Evolutionary conservation across 2,888 invertebrate species (phyloP).

Genomic region (Plebejus anna): DNA sequence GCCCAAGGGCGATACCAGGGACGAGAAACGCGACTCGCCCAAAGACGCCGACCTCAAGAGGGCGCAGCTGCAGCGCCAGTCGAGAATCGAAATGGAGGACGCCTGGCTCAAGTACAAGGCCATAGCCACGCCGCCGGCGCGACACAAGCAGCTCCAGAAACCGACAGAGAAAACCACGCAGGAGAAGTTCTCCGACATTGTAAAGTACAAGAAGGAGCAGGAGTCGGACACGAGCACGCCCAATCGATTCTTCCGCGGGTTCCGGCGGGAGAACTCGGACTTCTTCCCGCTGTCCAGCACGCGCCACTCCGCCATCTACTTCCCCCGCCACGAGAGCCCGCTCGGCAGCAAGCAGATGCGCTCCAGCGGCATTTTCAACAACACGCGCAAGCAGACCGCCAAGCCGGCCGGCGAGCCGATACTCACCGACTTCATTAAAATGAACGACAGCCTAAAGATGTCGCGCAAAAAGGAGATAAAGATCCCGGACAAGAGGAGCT

Average conservation of each 20-base stretch:
- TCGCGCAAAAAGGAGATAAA: slow-evolving; percentile 62
- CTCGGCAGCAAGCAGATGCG: slow-evolving; percentile 75
- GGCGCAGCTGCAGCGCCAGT: slow-evolving; percentile 66
- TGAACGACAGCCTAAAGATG: slow-evolving; percentile 75
- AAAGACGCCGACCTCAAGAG: slow-evolving; percentile 67
- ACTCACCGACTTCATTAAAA: slow-evolving; percentile 84
- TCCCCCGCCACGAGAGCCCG: slow-evolving; percentile 78
- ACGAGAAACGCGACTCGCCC: slow-evolving; percentile 57
- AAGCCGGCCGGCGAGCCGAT: slow-evolving; percentile 82
- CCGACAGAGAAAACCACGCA: slow-evolving; percentile 62
- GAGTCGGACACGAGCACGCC: slow-evolving; percentile 86
- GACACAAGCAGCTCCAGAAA: slow-evolving; percentile 65
- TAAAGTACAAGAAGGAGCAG: slow-evolving; percentile 83
- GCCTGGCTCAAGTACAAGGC: slow-evolving; percentile 70
- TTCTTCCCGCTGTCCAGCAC: slow-evolving; percentile 87
- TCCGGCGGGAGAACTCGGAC: slow-evolving; percentile 91
- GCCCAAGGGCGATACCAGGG: slow-evolving; percentile 60
- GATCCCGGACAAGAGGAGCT: slow-evolving; percentile 50
- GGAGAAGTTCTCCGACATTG: slow-evolving; percentile 71
- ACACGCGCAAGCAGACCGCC: slow-evolving; percentile 81
- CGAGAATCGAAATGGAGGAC: slow-evolving; percentile 71
- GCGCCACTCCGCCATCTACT: slow-evolving; percentile 86
- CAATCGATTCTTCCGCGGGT: slow-evolving; percentile 87
- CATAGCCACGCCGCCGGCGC: slow-evolving; percentile 65
- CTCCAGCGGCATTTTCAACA: slow-evolving; percentile 85